A percentile compares a stretch with the other conserved stretches of the same genome.
phyloP scores from a whole-genome alignment of 2,113 vertebrate species.

The Erythrocebus patas region DNA sequence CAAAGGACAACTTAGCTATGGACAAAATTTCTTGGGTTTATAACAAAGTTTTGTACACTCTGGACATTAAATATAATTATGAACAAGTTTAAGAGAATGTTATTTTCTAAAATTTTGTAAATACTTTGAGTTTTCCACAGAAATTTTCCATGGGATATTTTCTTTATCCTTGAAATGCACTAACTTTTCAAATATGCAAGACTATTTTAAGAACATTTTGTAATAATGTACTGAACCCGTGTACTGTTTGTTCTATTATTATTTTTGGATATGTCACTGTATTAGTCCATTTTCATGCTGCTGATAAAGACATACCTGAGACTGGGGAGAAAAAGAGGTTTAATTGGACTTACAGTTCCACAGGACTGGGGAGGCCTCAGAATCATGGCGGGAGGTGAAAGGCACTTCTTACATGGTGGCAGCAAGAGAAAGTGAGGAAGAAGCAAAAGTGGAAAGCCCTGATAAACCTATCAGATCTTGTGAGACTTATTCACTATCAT shows the following conservation, averaged over 20 bases:
- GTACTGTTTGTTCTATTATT: background rate
- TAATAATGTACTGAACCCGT: background rate
- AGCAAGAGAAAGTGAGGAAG: no score
- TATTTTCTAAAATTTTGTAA: background rate
- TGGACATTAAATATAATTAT: background rate
- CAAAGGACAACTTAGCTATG: background rate
- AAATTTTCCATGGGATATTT: background rate
- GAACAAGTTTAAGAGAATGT: background rate
- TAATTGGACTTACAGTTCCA: no score
- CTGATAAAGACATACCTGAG: no score
- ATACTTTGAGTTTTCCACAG: constrained; percentile 5
- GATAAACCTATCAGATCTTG: no score
- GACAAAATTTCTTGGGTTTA: background rate
- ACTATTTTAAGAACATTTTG: background rate
- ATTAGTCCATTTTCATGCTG: no score
- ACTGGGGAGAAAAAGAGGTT: no score
- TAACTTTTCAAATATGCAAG: background rate
- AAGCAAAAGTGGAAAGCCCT: no score
- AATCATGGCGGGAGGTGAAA: no score
- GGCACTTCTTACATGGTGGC: no score
- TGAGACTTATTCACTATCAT: no score
- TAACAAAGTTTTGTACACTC: background rate
- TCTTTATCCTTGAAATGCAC: background rate
- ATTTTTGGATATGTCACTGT: background rate
- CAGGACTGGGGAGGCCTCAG: no score